Evolutionary conservation across 2,113 vertebrate genomes (phyloP).

Genomic region (Candoia aspera): DNA sequence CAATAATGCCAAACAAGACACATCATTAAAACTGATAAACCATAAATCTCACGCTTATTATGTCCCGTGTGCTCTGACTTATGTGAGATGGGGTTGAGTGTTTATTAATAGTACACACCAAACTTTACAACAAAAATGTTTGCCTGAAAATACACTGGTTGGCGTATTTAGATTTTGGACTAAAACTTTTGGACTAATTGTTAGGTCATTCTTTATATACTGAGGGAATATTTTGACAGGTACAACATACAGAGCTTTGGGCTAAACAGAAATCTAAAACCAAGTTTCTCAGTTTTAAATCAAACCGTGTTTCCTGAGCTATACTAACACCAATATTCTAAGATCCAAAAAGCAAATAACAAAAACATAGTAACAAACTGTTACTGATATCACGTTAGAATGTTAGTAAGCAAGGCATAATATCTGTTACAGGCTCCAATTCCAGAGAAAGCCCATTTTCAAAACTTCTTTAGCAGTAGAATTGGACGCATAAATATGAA

Average conservation of each 20-base stretch:
- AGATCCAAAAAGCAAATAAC: not conserved
- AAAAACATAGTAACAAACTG: not conserved
- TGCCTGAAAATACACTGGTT: not conserved
- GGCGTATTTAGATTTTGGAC: not conserved
- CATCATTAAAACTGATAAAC: slow-evolving; percentile 6
- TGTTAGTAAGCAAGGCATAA: not conserved
- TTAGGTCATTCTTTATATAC: not conserved
- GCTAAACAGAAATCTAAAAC: not conserved
- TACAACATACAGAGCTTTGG: not conserved
- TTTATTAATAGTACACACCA: not conserved
- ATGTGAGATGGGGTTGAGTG: not conserved
- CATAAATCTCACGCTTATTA: not conserved
- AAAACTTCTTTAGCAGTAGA: not conserved
- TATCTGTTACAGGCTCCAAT: not conserved
- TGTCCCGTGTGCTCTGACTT: not conserved
- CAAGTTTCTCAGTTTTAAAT: not conserved
- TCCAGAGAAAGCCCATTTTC: not conserved
- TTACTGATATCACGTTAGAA: not conserved
- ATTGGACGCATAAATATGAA: not conserved
- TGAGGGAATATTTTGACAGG: not conserved
- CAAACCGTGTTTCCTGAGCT: not conserved
- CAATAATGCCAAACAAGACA: not conserved
- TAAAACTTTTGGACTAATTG: not conserved
- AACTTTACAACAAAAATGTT: not conserved
- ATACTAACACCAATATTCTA: not conserved